Evolutionary conservation across 2,797 vertebrate species (phyloP).

Genomic region (Lerista edwardsae): DNA sequence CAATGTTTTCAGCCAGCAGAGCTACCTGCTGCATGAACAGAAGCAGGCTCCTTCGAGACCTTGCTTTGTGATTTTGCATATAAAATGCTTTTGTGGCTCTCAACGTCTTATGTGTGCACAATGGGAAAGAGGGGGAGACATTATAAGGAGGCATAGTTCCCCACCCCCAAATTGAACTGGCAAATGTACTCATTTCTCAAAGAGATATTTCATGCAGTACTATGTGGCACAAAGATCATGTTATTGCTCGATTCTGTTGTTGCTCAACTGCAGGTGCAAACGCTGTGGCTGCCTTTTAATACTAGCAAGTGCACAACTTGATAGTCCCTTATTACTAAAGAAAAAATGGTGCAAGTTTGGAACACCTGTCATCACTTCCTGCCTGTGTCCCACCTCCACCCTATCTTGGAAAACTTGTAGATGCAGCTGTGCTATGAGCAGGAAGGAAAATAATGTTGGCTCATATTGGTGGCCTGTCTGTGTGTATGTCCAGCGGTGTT

Average conservation of each 20-base stretch:
- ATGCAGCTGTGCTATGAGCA: too few species aligned
- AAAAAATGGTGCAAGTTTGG: background rate
- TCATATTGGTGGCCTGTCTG: too few species aligned
- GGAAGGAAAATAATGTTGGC: background rate
- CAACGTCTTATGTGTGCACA: background rate
- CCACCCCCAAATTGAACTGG: background rate
- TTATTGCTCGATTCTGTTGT: background rate
- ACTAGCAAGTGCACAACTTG: background rate
- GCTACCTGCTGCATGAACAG: background rate
- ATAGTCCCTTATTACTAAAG: background rate
- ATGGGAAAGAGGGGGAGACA: background rate
- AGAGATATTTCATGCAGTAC: background rate
- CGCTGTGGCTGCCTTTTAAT: too few species aligned
- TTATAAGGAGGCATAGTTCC: background rate
- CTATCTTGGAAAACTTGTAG: too few species aligned
- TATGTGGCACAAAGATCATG: background rate
- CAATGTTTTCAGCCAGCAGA: background rate
- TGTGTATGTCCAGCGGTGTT: background rate
- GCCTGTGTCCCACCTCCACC: background rate
- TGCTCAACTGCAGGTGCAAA: background rate
- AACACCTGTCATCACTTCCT: background rate
- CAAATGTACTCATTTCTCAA: background rate
- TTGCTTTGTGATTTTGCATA: background rate
- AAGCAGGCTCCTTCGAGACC: constrained; percentile 1
- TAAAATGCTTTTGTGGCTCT: background rate